Evolutionary conservation across 2,797 vertebrate species (phyloP).

Genomic region (Emys orbicularis): DNA sequence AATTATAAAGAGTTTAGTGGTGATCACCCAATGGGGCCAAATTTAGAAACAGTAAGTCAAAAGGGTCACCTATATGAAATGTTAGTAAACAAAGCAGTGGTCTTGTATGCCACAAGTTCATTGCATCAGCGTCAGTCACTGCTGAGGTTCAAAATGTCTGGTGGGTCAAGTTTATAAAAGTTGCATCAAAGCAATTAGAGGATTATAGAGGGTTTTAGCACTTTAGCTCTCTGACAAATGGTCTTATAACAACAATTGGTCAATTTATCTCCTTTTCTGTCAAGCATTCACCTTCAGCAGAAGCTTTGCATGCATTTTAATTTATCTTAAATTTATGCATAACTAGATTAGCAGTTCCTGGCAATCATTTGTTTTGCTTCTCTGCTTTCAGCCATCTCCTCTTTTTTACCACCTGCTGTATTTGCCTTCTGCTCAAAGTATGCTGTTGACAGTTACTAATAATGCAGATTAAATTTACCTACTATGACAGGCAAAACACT

Average conservation of each 20-base stretch:
- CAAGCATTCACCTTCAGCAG: constrained; percentile 73
- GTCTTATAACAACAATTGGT: constrained; percentile 64
- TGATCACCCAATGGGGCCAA: not conserved
- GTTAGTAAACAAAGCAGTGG: constrained; percentile 14
- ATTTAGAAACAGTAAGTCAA: not conserved
- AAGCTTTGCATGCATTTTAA: constrained; percentile 71
- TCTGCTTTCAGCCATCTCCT: constrained; percentile 73
- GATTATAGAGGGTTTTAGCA: constrained; percentile 35
- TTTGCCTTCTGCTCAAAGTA: constrained; percentile 80
- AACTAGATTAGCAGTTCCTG: constrained; percentile 76
- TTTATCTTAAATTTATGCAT: constrained; percentile 80
- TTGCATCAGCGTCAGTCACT: not conserved
- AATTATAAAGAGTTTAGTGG: not conserved
- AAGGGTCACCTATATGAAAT: not conserved
- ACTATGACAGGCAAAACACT: constrained; percentile 77
- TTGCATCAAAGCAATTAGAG: constrained; percentile 54
- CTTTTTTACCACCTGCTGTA: constrained; percentile 80
- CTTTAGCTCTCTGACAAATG: constrained; percentile 66
- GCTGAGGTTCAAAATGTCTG: constrained; percentile 22
- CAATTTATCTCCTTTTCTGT: constrained; percentile 76
- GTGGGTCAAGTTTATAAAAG: constrained; percentile 8
- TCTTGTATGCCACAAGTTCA: not conserved
- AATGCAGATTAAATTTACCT: constrained; percentile 81
- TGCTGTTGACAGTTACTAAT: constrained; percentile 82
- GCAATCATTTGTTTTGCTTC: constrained; percentile 78